A percentile compares a stretch with the other conserved stretches of the same genome.
Conservation (phyloP, 2,113 vertebrate genomes). For the Anolis carolinensis region DNA sequence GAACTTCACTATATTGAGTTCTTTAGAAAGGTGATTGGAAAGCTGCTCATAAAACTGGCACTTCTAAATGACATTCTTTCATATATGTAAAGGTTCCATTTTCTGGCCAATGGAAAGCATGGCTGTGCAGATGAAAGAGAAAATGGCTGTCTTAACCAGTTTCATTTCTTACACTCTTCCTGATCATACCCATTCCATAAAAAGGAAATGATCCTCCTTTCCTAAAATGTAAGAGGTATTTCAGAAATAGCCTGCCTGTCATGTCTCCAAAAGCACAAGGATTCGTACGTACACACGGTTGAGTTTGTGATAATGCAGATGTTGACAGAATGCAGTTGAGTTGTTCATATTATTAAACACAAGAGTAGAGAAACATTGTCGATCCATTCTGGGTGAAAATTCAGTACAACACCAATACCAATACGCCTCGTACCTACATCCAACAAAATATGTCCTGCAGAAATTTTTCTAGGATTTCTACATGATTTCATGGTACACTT, state of each 20-base stretch:
- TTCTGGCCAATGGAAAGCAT: background rate
- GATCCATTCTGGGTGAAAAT: background rate
- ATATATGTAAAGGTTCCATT: background rate
- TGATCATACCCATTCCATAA: background rate
- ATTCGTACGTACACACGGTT: background rate
- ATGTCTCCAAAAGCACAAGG: background rate
- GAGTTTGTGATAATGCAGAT: background rate
- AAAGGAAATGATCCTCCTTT: background rate
- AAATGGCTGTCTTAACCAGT: background rate
- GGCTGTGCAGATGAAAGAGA: background rate
- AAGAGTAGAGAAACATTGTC: background rate
- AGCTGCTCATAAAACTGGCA: background rate
- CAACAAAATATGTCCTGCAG: too few species aligned
- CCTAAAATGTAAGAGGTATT: background rate
- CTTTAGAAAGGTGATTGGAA: background rate
- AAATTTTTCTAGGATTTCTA: too few species aligned
- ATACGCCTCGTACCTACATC: too few species aligned
- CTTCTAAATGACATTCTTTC: background rate
- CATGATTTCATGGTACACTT: too few species aligned
- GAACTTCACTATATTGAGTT: slow-evolving; percentile 1
- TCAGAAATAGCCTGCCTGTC: background rate
- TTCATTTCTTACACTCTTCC: background rate
- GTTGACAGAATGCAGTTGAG: background rate
- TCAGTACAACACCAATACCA: too few species aligned
- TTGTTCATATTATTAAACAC: background rate